These are phyloP conservation scores for Bujurquina vittata DNA, from an alignment of 2,113 vertebrate genomes.

Conservation along the genomic window DNA sequence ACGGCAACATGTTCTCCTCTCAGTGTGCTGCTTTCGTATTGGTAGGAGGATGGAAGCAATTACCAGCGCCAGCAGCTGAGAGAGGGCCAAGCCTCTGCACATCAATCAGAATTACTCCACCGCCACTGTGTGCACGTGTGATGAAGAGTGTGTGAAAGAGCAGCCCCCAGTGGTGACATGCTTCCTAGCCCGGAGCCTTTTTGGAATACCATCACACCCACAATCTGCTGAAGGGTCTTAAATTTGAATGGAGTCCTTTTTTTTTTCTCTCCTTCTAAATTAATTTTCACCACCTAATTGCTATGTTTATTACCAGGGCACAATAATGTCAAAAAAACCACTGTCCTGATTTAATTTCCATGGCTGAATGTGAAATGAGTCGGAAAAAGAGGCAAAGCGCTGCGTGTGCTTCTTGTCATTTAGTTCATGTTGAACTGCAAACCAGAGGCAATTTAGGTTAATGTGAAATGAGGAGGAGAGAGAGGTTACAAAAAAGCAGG, in stretches of 20 bases:
- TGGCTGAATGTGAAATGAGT: constrained; percentile 73
- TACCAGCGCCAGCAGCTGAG: constrained; percentile 73
- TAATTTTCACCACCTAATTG: constrained; percentile 68
- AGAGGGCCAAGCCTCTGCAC: constrained; percentile 66
- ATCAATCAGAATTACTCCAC: constrained; percentile 74
- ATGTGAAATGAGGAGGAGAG: constrained; percentile 59
- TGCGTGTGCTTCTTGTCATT: constrained; percentile 56
- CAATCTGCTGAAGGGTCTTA: constrained; percentile 33
- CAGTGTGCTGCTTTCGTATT: constrained; percentile 42
- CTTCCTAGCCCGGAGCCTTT: not conserved
- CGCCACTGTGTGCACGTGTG: constrained; percentile 9
- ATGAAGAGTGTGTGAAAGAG: constrained; percentile 40
- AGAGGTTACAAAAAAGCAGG: constrained; percentile 34
- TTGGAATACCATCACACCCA: constrained; percentile 15
- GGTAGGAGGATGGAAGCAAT: constrained; percentile 75
- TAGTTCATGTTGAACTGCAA: constrained; percentile 59
- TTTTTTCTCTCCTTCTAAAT: constrained; percentile 41
- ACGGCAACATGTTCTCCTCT: constrained; percentile 55
- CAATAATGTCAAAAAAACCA: constrained; percentile 63
- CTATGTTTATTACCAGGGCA: constrained; percentile 64
- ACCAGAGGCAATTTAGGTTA: constrained; percentile 66
- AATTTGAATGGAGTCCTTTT: constrained; percentile 20
- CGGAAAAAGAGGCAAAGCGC: constrained; percentile 69
- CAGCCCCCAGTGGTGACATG: constrained; percentile 61
- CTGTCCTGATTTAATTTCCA: constrained; percentile 68